Base-by-base conservation (phyloP, 2,113 vertebrate species). In the Cyprinus carpio region DNA sequence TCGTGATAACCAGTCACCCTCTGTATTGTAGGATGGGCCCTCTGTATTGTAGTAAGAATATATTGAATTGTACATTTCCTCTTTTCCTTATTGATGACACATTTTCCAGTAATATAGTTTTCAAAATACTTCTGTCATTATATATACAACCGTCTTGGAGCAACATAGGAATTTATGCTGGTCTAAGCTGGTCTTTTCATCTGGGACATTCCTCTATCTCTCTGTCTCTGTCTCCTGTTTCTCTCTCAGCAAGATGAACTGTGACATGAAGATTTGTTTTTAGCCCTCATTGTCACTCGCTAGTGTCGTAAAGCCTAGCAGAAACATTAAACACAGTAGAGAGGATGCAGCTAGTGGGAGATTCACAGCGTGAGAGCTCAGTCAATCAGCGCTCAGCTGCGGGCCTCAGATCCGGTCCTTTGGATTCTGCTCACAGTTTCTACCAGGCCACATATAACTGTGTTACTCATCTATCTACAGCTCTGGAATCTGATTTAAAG, bases 251-350 rank as follows among this genome's bases (percentile, higher is more conserved):
- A 62, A 81, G 85, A 84, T 75, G 58, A 75, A 54, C 85, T 65
- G 80, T 58, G 64, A 54, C 60, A 64, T 85, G 43, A 77, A 65
- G 84, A 34, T 86, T 86, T 83, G 56, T 87, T 87, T 80, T 71
- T 72, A 31, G 54, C 51, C 58, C 27, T 20, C 16, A 75, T 75
- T 83, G 81, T 80, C 64, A 37, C 67, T 18, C 8, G n/a, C 83
- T 51, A 58, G 43, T 87, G 75, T 84, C 54, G 76, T 84, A 56
- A 78, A 79, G 84, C 82, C 84, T 83, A 67, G 82, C 83, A 40
- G 56, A 86, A 64, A 46, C 84, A 75, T 89, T 87, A 87, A 65
- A 79, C 84, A 81, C 86, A 78, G 84, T 49, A 49, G 84, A 87
- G 67, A 78, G 31, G 37, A 82, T 82, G 74, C 49, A 60, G 77